These are phyloP conservation scores for Sminthurides aquaticus DNA, from an alignment of 2,888 invertebrate species.

Conservation along the genomic window DNA sequence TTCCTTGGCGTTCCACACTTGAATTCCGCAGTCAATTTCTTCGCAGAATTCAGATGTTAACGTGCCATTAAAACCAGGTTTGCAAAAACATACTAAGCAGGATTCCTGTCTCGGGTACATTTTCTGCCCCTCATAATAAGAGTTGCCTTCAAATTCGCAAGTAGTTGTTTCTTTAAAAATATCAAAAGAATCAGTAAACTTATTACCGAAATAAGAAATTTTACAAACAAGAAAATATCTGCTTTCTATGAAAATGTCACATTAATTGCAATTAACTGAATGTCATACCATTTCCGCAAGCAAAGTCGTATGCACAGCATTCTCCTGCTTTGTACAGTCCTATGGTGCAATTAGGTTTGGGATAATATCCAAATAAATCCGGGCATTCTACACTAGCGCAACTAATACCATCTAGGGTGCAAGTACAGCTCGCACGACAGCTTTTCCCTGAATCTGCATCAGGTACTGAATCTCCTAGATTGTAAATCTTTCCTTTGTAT, in stretches of 20 bases:
- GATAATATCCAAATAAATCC: constrained; percentile 30
- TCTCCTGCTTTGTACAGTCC: constrained; percentile 36
- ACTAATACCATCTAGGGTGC: constrained; percentile 25
- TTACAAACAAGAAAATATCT: no score
- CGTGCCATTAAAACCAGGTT: constrained; percentile 35
- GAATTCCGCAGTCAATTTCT: constrained; percentile 41
- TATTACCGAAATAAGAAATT: background rate
- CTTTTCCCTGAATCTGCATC: constrained; percentile 33
- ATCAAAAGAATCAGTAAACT: no score
- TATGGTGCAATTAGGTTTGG: constrained; percentile 28
- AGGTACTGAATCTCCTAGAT: constrained; percentile 29
- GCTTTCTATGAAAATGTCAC: no score
- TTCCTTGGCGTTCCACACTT: constrained; percentile 39
- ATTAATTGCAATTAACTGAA: no score
- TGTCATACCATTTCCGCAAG: constrained; percentile 33
- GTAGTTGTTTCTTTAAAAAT: constrained; percentile 11
- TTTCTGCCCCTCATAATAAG: constrained; percentile 34
- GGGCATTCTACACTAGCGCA: constrained; percentile 42
- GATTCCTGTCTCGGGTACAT: constrained; percentile 36
- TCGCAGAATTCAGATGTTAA: constrained; percentile 33
- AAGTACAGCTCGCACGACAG: constrained; percentile 37
- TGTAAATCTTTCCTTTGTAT: constrained; percentile 35
- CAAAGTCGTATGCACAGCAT: constrained; percentile 41
- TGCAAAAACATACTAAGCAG: constrained; percentile 35
- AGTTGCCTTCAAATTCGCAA: constrained; percentile 29